phyloP scores from a whole-genome alignment of 2,888 invertebrate genomes.

The Ormyrus pomaceus region DNA sequence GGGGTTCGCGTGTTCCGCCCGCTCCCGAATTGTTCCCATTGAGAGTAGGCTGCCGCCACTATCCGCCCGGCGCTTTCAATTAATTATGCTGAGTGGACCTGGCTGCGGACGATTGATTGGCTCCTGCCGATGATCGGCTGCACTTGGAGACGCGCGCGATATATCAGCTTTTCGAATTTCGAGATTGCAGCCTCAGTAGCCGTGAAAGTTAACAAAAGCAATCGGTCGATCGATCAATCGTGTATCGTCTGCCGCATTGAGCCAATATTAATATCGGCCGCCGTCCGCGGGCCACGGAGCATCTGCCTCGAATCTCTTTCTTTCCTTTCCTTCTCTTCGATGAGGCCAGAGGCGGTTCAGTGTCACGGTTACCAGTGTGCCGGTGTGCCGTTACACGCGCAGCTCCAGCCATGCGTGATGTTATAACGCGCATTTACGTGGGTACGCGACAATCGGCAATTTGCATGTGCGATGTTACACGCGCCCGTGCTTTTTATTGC shows the following conservation, averaged over 20 bases:
- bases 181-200: constrained; percentile 4
- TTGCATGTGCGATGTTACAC: constrained; percentile 32
- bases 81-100: constrained; percentile 5
- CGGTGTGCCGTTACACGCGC: neutral
- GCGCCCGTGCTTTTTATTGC: neutral
- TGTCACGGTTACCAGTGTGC: constrained; percentile 2
- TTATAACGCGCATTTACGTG: neutral
- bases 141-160: neutral
- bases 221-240: constrained; percentile 46
- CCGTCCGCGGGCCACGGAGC: constrained; percentile 5
- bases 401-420: neutral
- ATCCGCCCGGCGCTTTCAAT: constrained; percentile 17
- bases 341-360: neutral
- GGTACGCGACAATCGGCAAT: constrained; percentile 30
- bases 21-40: constrained; percentile 21
- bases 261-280: constrained; percentile 53
- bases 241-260: constrained; percentile 39
- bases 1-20: neutral
- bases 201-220: constrained; percentile 53
- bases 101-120: constrained; percentile 36
- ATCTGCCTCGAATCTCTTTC: constrained; percentile 34
- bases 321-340: constrained; percentile 6
- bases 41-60: constrained; percentile 20
- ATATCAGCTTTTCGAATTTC: neutral
- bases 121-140: constrained; percentile 14